phyloP scores from a whole-genome alignment of 35 echinoderm and acorn worm species.

The Patiria miniata region DNA sequence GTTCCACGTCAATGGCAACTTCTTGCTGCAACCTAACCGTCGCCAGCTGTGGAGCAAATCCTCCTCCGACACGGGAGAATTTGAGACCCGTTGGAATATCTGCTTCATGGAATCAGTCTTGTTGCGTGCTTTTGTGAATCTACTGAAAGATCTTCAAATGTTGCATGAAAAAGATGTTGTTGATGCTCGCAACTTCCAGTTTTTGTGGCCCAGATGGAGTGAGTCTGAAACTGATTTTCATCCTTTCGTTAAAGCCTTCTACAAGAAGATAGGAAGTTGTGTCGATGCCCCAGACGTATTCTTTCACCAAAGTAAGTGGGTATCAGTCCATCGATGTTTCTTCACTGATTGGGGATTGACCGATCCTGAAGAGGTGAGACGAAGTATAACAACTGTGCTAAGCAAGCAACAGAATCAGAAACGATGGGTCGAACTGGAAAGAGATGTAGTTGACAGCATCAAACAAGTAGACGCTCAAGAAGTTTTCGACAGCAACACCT shows the following conservation, averaged over 20 bases:
- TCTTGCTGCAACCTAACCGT: constrained; percentile 48
- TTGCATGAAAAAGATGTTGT: not conserved
- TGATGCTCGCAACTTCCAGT: constrained; percentile 34
- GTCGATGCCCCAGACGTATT: not conserved
- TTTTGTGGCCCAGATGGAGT: constrained; percentile 36
- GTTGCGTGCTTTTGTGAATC: constrained; percentile 46
- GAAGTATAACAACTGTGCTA: not conserved
- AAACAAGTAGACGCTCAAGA: too few relatives aligned
- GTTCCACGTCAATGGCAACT: constrained; percentile 61
- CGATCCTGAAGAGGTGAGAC: not conserved
- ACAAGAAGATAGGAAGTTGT: not conserved
- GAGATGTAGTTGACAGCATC: not conserved
- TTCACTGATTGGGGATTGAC: not conserved
- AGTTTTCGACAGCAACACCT: not conserved
- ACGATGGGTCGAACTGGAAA: not conserved
- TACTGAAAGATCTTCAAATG: constrained; percentile 22
- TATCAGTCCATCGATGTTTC: constrained; percentile 19
- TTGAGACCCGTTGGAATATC: constrained; percentile 45
- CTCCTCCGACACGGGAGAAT: not conserved
- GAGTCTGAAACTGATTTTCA: constrained; percentile 34
- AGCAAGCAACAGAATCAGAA: not conserved
- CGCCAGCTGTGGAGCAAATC: constrained; percentile 50
- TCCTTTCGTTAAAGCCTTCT: constrained; percentile 43
- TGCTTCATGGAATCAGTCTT: constrained; percentile 46
- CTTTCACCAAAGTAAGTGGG: constrained; percentile 25